These are phyloP conservation scores for Rattus rattus DNA, from an alignment of 2,113 vertebrate species.

Conservation along the genomic window DNA sequence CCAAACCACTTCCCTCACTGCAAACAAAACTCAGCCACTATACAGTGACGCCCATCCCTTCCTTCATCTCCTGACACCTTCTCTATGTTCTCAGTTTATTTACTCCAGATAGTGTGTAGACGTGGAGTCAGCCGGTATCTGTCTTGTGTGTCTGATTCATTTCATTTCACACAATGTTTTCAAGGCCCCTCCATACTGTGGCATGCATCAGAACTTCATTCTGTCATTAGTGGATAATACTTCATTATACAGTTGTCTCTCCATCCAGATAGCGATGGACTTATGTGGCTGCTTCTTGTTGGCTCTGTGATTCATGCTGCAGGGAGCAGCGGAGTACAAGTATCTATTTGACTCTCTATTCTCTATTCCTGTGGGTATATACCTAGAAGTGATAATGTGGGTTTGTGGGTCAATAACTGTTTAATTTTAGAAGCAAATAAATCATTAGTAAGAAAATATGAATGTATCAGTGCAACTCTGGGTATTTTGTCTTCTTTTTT, in stretches of 20 bases:
- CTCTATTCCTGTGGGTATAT: not conserved
- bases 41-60: not conserved
- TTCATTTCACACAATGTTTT: not conserved
- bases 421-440: slow-evolving; percentile 42
- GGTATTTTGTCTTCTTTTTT: not conserved
- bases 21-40: not conserved
- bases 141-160: not conserved
- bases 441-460: slow-evolving; percentile 21
- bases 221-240: not conserved
- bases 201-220: not conserved
- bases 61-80: not conserved
- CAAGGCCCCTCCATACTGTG: not conserved
- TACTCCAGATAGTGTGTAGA: not conserved
- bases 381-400: not conserved
- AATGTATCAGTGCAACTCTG: not conserved
- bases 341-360: not conserved
- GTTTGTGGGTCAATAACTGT: not conserved
- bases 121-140: not conserved
- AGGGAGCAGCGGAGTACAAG: not conserved
- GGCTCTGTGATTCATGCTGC: not conserved
- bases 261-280: not conserved
- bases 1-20: not conserved
- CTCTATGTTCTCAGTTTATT: not conserved
- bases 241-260: not conserved
- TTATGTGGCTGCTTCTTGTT: not conserved